These are phyloP conservation scores for Pseudochaenichthys georgianus DNA, from an alignment of 2,797 vertebrate genomes.

Conservation along the genomic window DNA sequence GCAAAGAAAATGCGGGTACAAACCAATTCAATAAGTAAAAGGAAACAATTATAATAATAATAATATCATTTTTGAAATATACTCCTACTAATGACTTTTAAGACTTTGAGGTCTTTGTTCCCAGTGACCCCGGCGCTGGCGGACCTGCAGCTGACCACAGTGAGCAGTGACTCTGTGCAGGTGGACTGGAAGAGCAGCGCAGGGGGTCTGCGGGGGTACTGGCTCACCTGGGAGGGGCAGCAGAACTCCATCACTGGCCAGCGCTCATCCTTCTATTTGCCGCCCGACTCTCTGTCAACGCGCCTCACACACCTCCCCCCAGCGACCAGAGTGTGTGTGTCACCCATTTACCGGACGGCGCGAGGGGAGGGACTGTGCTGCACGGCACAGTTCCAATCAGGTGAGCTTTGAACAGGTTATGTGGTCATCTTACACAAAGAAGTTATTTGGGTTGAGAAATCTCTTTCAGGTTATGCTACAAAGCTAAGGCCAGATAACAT, in stretches of 20 bases:
- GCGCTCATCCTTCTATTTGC: constrained; percentile 80
- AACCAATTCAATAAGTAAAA: no score
- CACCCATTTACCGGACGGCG: constrained; percentile 83
- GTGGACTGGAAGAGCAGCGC: constrained; percentile 81
- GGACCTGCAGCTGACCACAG: constrained; percentile 84
- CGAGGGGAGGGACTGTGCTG: constrained; percentile 87
- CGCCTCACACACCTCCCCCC: constrained; percentile 81
- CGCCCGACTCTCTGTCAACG: constrained; percentile 81
- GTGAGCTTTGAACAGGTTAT: constrained; percentile 51
- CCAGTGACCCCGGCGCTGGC: constrained; percentile 82
- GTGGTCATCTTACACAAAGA: background rate
- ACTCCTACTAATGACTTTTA: background rate
- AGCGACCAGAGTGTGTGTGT: constrained; percentile 84
- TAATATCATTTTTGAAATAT: constrained; percentile 5
- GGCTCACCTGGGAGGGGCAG: constrained; percentile 85
- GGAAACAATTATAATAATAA: no score
- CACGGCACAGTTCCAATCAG: constrained; percentile 80
- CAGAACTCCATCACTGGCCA: constrained; percentile 40
- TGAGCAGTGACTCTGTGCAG: constrained; percentile 83
- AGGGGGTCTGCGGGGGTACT: constrained; percentile 83
- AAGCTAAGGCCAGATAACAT: no score
- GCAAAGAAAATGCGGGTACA: no score
- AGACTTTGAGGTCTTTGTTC: constrained; percentile 28
- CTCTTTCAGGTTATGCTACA: no score
- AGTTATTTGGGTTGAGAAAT: background rate